Percentiles rank a stretch among this genome's conserved stretches.
Conservation (phyloP, 2,113 vertebrate species). For the Vireo altiloquus region DNA sequence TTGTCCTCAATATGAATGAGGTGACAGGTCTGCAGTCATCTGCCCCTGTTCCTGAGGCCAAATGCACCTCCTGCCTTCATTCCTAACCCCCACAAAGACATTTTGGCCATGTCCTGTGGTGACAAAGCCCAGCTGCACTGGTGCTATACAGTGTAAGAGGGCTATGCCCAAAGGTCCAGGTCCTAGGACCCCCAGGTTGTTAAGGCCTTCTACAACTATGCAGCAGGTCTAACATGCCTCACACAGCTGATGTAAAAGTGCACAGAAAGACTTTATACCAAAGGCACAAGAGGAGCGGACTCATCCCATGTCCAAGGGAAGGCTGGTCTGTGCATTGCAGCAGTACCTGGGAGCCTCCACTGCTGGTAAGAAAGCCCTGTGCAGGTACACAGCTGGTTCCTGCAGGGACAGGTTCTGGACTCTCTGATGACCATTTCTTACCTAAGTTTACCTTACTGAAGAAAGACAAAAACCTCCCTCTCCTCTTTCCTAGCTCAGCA, state of each 20-base stretch:
- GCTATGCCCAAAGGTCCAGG: background rate
- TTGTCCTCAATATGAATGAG: background rate
- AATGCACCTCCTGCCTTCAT: background rate
- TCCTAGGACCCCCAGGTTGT: background rate
- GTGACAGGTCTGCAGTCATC: background rate
- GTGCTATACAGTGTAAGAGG: background rate
- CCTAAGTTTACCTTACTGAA: background rate
- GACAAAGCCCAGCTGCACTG: background rate
- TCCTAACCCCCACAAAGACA: background rate
- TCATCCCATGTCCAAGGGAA: rapidly evolving
- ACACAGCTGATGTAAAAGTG: background rate
- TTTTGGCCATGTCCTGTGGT: background rate
- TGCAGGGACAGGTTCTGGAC: background rate
- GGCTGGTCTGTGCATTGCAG: background rate
- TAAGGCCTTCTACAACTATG: background rate
- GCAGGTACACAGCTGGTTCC: background rate
- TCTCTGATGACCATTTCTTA: background rate
- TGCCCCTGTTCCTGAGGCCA: background rate
- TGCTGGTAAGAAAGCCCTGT: background rate
- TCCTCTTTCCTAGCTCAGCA: background rate
- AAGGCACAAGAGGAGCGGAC: background rate
- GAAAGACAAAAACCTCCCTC: background rate
- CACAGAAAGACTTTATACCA: background rate
- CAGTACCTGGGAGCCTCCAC: background rate
- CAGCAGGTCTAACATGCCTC: background rate